A percentile compares a stretch with the other conserved stretches of the same genome.
Conservation (phyloP, 2,113 vertebrate species). For the Strix aluco region DNA sequence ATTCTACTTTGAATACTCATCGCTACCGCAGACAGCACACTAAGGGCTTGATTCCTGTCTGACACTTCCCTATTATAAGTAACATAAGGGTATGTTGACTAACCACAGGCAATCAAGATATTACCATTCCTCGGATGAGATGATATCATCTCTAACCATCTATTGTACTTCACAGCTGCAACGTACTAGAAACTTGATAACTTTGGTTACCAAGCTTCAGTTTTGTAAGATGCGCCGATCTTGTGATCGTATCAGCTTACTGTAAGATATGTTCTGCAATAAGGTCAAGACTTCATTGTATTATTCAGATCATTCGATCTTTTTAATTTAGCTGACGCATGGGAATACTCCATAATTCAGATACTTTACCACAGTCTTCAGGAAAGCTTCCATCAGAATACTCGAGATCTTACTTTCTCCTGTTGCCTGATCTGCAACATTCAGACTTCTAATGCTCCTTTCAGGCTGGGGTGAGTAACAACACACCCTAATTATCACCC, state of each 20-base stretch:
- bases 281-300: not conserved
- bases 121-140: not conserved
- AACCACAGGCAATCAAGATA: not conserved
- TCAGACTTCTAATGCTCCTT: not conserved
- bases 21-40: not conserved
- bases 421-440: not conserved
- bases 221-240: not conserved
- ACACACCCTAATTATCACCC: not conserved
- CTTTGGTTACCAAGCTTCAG: not conserved
- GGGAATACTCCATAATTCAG: not conserved
- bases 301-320: not conserved
- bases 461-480: not conserved
- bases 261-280: rapidly evolving
- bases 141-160: not conserved
- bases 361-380: not conserved
- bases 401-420: not conserved
- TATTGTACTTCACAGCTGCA: not conserved
- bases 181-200: rapidly evolving
- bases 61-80: not conserved
- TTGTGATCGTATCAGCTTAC: rapidly evolving
- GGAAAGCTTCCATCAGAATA: not conserved
- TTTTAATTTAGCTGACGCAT: not conserved
- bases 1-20: not conserved
- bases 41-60: not conserved
- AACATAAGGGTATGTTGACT: rapidly evolving